phyloP scores from a whole-genome alignment of 2,113 vertebrate genomes.

The Micronycteris hirsuta region DNA sequence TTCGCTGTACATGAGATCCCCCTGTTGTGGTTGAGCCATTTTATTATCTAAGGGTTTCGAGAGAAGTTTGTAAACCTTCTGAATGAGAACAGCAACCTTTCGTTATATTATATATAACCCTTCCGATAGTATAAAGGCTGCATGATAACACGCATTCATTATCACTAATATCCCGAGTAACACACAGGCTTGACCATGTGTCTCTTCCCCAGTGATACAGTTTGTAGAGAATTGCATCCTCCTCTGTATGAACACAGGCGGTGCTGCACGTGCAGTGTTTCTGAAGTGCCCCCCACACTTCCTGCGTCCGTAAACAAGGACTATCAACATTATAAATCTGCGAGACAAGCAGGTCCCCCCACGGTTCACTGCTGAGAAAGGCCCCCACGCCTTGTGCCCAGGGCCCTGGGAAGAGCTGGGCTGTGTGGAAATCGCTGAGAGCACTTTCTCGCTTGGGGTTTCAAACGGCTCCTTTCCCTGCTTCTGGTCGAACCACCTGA shows the following conservation, averaged over 20 bases:
- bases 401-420: not conserved
- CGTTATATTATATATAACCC: not conserved
- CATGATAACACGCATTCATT: not conserved
- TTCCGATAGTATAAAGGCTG: not conserved
- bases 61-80: not conserved
- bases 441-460: not conserved
- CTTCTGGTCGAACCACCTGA: conserved; percentile 16
- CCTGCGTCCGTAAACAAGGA: conserved; percentile 15
- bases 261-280: not conserved
- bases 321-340: not conserved
- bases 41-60: not conserved
- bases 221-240: not conserved
- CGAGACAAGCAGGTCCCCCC: not conserved
- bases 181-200: not conserved
- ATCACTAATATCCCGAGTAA: conserved; percentile 13
- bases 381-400: too few species aligned
- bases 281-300: not conserved
- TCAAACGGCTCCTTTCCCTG: not conserved
- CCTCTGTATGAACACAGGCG: not conserved
- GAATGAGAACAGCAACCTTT: not conserved
- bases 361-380: not conserved
- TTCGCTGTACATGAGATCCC: not conserved
- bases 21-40: not conserved
- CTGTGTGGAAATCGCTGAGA: not conserved
- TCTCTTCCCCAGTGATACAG: not conserved